These are phyloP conservation scores for Agriotes lineatus DNA, from an alignment of 2,888 invertebrate genomes.

Conservation along the genomic window DNA sequence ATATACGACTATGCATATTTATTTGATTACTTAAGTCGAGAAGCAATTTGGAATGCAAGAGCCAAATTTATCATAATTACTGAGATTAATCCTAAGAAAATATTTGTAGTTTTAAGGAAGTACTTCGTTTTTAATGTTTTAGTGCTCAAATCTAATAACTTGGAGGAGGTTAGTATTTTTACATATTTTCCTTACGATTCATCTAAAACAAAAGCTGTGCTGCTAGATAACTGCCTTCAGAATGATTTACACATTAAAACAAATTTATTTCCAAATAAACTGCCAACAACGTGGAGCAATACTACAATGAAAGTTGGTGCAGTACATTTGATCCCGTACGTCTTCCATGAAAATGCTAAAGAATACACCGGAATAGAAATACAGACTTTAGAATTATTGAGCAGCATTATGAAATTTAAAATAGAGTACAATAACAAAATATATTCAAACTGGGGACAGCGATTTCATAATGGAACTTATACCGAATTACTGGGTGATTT, in stretches of 20 bases:
- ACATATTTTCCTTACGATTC: not conserved
- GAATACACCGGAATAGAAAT: not conserved
- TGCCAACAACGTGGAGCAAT: not conserved
- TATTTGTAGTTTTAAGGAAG: not conserved
- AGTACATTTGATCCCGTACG: not conserved
- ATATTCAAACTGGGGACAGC: not conserved
- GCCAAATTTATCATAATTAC: conserved; percentile 12
- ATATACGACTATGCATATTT: too few species aligned
- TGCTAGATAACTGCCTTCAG: not conserved
- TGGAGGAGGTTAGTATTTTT: not conserved
- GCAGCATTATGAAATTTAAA: not conserved
- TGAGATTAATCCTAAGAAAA: not conserved
- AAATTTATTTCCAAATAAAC: not conserved
- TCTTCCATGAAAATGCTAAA: not conserved
- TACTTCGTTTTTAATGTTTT: not conserved
- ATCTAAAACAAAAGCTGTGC: not conserved
- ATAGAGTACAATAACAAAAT: not conserved
- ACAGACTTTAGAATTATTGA: not conserved
- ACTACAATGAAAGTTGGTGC: not conserved
- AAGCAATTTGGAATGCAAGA: not conserved
- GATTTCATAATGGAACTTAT: not conserved
- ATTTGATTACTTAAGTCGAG: not conserved
- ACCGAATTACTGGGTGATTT: not conserved
- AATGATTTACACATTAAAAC: not conserved
- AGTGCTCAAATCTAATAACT: not conserved